phyloP scores from a whole-genome alignment of 2,888 invertebrate species.

The Strigamia transsilvanica region DNA sequence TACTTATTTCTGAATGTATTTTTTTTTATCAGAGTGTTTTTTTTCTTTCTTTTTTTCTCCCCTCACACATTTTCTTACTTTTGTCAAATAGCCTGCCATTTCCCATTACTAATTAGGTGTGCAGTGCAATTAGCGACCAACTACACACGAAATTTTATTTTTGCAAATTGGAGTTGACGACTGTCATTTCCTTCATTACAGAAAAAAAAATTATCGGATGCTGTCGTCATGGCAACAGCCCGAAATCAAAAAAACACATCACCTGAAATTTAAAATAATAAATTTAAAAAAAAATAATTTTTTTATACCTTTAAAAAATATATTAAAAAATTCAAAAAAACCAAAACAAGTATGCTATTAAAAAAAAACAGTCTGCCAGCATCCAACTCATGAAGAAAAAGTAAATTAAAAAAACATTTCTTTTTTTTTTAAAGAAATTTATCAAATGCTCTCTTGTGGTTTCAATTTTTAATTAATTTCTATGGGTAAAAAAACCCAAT shows the following conservation, averaged over 20 bases:
- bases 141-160: conserved; percentile 44
- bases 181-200: conserved; percentile 47
- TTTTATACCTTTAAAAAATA: background rate
- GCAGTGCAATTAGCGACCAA: conserved; percentile 45
- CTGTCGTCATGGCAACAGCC: background rate
- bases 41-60: background rate
- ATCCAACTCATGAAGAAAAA: background rate
- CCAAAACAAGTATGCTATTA: background rate
- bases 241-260: conserved; percentile 16
- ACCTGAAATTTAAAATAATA: conserved; percentile 23
- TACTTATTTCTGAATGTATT: background rate
- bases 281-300: conserved; percentile 11
- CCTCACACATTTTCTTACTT: conserved; percentile 11
- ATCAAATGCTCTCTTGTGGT: background rate
- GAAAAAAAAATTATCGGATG: conserved; percentile 9
- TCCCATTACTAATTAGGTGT: conserved; percentile 40
- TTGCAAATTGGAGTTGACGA: conserved; percentile 47
- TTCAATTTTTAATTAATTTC: conserved; percentile 14
- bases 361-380: background rate
- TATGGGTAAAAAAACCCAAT: background rate
- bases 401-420: conserved; percentile 30
- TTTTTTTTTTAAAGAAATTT: background rate
- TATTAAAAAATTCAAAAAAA: background rate
- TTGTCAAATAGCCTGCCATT: conserved; percentile 45
- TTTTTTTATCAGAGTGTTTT: background rate